Percentiles rank a stretch among this genome's conserved stretches.
Conservation (phyloP, 1,140 invertebrate species). For the Drosophila micromelanica region DNA sequence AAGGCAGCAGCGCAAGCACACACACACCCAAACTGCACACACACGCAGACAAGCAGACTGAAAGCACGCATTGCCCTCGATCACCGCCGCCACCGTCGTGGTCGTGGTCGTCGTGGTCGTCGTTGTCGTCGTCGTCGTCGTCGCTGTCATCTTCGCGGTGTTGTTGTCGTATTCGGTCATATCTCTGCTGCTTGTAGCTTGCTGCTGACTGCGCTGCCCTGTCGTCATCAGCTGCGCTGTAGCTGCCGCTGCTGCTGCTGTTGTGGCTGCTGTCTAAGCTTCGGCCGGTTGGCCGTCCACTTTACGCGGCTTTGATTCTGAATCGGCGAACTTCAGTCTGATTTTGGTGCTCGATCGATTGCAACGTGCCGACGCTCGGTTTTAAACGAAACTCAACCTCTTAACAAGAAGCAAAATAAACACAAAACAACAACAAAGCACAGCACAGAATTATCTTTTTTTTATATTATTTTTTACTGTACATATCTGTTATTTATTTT, state of each 20-base stretch:
- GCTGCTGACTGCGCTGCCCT: conserved; percentile 39
- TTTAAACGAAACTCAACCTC: conserved; percentile 37
- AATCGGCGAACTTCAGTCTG: conserved; percentile 83
- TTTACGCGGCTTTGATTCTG: conserved; percentile 81
- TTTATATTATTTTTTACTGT: conserved; percentile 41
- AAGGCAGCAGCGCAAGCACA: conserved; percentile 23
- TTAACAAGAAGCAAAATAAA: conserved; percentile 10
- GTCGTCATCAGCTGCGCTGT: conserved; percentile 47
- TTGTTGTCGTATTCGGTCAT: conserved; percentile 78
- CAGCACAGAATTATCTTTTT: conserved; percentile 21
- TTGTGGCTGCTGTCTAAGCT: conserved; percentile 53
- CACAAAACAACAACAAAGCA: conserved; percentile 26
- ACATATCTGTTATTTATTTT: conserved; percentile 34
- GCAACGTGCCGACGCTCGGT: conserved; percentile 80
- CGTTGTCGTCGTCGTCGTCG: not conserved
- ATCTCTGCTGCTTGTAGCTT: conserved; percentile 46
- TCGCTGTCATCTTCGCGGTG: conserved; percentile 62
- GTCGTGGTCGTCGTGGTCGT: conserved; percentile 11
- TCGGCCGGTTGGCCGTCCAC: conserved; percentile 51
- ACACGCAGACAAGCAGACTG: not conserved
- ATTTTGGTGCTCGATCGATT: conserved; percentile 84
- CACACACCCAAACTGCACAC: conserved; percentile 20
- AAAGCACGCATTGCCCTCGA: conserved; percentile 21
- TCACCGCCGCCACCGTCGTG: conserved; percentile 6
- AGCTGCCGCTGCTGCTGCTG: conserved; percentile 20